phyloP scores from a whole-genome alignment of 1,140 invertebrate species.

The Spodoptera litura region DNA sequence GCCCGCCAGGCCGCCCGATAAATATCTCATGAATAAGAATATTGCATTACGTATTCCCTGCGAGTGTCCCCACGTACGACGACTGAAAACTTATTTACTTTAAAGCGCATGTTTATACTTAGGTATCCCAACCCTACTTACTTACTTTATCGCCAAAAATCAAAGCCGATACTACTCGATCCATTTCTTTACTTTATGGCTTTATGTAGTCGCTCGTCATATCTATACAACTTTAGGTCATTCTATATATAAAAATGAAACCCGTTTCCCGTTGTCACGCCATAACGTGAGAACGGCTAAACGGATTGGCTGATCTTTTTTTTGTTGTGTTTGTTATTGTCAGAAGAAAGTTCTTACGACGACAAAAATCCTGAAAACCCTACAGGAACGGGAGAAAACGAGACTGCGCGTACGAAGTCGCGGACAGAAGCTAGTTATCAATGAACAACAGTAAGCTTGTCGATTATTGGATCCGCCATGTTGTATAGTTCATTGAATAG shows the following conservation, averaged over 20 bases:
- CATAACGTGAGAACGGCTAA: too few relatives aligned
- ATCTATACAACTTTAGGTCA: background rate
- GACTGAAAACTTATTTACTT: conserved; percentile 57
- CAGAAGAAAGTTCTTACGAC: too few relatives aligned
- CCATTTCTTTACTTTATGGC: background rate
- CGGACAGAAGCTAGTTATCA: too few relatives aligned
- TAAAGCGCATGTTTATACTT: conserved; percentile 47
- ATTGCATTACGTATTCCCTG: conserved; percentile 69
- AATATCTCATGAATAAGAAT: conserved; percentile 76
- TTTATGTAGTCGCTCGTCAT: background rate
- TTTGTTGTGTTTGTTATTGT: too few relatives aligned
- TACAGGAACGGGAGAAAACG: too few relatives aligned
- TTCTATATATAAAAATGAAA: too few relatives aligned
- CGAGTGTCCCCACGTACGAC: conserved; percentile 40
- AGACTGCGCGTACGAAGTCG: too few relatives aligned
- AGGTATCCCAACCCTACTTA: background rate
- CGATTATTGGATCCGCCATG: background rate
- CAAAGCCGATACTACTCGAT: background rate
- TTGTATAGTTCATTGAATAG: background rate
- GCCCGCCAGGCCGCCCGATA: conserved; percentile 55
- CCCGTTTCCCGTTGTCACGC: too few relatives aligned
- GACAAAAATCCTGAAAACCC: too few relatives aligned
- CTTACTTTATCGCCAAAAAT: background rate
- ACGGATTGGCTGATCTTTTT: too few relatives aligned
- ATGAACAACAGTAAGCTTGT: background rate